Conservation (phyloP, 2,888 invertebrate genomes). For the Dolichomitus sp. region DNA sequence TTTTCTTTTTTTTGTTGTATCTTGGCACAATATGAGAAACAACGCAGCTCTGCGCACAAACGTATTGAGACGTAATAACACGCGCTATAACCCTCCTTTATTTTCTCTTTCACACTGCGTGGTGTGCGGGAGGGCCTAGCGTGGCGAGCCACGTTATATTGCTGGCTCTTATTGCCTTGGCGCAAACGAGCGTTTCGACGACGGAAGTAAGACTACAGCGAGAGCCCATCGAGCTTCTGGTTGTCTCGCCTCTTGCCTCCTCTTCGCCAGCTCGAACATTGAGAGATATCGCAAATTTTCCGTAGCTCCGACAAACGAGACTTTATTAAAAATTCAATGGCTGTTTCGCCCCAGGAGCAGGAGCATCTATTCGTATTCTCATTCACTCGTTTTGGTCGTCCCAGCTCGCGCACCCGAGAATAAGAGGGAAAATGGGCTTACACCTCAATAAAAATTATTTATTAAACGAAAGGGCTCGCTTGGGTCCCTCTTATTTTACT, state of each 20-base stretch:
- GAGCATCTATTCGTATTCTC: conserved; percentile 29
- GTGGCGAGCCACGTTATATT: conserved; percentile 48
- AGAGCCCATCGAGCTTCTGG: neutral
- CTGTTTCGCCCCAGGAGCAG: conserved; percentile 39
- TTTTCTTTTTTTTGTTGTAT: neutral
- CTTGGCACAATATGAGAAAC: neutral
- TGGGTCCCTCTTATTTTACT: conserved; percentile 10
- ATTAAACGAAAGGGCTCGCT: conserved; percentile 33
- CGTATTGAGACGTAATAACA: conserved; percentile 57
- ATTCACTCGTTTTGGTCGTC: conserved; percentile 24
- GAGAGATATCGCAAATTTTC: conserved; percentile 65
- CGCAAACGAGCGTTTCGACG: conserved; percentile 51
- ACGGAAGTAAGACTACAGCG: conserved; percentile 21
- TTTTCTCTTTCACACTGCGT: conserved; percentile 50
- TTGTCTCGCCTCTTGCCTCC: conserved; percentile 4
- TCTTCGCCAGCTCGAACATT: conserved; percentile 44
- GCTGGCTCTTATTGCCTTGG: conserved; percentile 61
- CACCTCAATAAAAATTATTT: conserved; percentile 53
- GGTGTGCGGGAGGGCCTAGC: conserved; percentile 15
- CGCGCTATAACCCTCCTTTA: conserved; percentile 41
- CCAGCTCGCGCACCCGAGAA: neutral
- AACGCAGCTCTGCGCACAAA: conserved; percentile 9
- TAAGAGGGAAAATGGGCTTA: conserved; percentile 35
- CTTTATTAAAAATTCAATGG: conserved; percentile 68
- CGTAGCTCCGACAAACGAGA: conserved; percentile 64